A percentile compares a stretch with the other conserved stretches of the same genome.
These are phyloP conservation scores for Hartigia nigra DNA, from an alignment of 2,888 invertebrate species.

Conservation along the genomic window DNA sequence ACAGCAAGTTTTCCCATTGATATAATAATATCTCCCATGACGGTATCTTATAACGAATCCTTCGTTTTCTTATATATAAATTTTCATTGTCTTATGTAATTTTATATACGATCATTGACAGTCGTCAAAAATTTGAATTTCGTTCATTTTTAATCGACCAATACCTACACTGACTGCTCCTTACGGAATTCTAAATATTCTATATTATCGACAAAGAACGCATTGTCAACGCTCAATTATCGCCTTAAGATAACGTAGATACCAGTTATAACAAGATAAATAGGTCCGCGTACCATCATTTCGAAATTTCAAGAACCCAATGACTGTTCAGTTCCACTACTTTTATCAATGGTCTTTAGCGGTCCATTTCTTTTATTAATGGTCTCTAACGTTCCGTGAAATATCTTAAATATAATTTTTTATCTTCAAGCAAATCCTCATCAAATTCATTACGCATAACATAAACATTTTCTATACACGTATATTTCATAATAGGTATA, in stretches of 20 bases:
- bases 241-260: neutral
- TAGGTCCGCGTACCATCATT: neutral
- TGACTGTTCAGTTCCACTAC: neutral
- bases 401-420: neutral
- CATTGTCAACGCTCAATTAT: neutral
- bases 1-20: neutral
- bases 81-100: neutral
- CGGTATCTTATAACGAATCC: neutral
- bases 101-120: neutral
- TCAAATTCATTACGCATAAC: neutral
- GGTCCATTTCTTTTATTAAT: too few relatives aligned
- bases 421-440: too few relatives aligned
- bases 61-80: neutral
- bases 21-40: neutral
- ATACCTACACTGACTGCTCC: neutral
- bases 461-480: neutral
- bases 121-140: neutral
- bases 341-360: too few relatives aligned
- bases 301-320: neutral
- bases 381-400: neutral
- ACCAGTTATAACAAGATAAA: neutral
- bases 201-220: neutral
- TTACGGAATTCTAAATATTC: neutral
- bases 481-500: neutral
- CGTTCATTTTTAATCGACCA: neutral